phyloP scores from a whole-genome alignment of 2,888 invertebrate species.

The Tridacna crocea region DNA sequence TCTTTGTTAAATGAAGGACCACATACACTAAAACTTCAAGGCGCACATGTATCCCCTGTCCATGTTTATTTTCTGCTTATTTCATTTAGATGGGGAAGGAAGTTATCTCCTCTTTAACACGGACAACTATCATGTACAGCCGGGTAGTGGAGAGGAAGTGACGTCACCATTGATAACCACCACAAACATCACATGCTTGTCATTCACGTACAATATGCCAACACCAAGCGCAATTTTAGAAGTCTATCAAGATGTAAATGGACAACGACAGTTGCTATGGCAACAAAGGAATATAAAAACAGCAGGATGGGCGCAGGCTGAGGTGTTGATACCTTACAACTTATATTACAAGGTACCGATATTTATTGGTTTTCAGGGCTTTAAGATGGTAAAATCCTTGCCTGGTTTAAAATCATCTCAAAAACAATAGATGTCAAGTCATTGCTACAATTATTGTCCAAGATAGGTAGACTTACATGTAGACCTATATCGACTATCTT shows the following conservation, averaged over 20 bases:
- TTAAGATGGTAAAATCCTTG: too few relatives aligned
- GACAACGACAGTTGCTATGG: conserved; percentile 34
- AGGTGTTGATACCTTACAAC: conserved; percentile 11
- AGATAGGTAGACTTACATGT: too few relatives aligned
- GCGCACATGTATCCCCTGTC: too few relatives aligned
- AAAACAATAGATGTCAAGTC: too few relatives aligned
- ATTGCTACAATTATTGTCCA: too few relatives aligned
- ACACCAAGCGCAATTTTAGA: conserved; percentile 24
- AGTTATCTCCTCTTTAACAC: conserved; percentile 41
- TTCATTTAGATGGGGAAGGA: conserved; percentile 34
- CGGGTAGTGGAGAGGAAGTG: conserved; percentile 29
- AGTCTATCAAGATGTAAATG: conserved; percentile 24
- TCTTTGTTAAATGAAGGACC: too few relatives aligned
- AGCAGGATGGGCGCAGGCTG: conserved; percentile 42
- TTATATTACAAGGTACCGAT: too few relatives aligned
- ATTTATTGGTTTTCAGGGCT: too few relatives aligned
- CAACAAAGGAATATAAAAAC: conserved; percentile 6
- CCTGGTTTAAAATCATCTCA: too few relatives aligned
- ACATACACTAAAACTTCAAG: too few relatives aligned
- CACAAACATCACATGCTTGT: conserved; percentile 23
- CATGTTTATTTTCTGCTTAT: neutral
- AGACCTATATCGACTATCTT: too few relatives aligned
- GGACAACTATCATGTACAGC: conserved; percentile 41
- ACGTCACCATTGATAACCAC: conserved; percentile 18
- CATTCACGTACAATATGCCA: conserved; percentile 50